Evolutionary conservation across 2,888 invertebrate species (phyloP).

Genomic region (Hypsopygia costalis): DNA sequence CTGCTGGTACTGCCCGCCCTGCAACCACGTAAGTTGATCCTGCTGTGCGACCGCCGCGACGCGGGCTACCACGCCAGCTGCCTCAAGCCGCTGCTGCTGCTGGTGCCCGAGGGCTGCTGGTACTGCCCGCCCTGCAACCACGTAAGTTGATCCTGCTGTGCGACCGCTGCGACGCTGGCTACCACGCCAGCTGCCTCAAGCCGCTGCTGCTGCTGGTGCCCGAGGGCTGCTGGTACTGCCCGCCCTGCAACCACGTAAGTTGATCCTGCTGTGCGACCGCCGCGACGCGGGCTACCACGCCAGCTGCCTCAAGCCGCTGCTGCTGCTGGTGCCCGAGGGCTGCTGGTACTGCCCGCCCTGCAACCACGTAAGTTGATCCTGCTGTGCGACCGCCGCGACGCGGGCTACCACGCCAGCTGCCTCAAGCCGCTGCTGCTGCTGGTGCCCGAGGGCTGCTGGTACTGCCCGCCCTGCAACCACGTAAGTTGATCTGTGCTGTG

Average conservation of each 20-base stretch:
- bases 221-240: conserved; percentile 99
- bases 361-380: conserved; percentile 98
- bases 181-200: conserved; percentile 97
- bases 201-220: conserved; percentile 97
- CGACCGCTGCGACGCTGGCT: conserved; percentile 97
- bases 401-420: conserved; percentile 98
- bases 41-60: conserved; percentile 97
- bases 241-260: conserved; percentile 97
- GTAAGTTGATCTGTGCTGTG: too few species aligned
- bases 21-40: conserved; percentile 98
- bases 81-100: conserved; percentile 93
- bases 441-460: conserved; percentile 99
- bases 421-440: conserved; percentile 94
- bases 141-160: conserved; percentile 97
- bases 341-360: conserved; percentile 99
- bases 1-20: conserved; percentile 98
- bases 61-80: conserved; percentile 99
- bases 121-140: conserved; percentile 98
- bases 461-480: conserved; percentile 29
- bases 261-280: conserved; percentile 97
- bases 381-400: conserved; percentile 96
- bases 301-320: conserved; percentile 94
- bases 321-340: conserved; percentile 97
- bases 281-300: conserved; percentile 99
- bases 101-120: conserved; percentile 99